Conservation (phyloP, 2,888 invertebrate genomes). For the Tinea semifulvella region DNA sequence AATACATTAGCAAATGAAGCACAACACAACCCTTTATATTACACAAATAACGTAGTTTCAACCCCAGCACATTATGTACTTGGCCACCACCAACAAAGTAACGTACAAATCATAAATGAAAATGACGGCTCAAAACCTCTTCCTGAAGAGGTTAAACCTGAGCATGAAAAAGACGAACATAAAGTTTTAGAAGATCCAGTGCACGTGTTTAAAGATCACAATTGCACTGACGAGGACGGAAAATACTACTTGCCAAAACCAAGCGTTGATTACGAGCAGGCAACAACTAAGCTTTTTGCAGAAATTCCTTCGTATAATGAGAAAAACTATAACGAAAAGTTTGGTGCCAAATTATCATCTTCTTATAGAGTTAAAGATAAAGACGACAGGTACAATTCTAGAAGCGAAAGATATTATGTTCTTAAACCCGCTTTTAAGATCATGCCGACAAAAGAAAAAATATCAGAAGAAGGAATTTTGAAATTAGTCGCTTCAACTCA, state of each 20-base stretch:
- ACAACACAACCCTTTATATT: constrained; percentile 4
- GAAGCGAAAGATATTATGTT: constrained; percentile 39
- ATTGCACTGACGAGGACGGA: constrained; percentile 34
- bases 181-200: constrained; percentile 25
- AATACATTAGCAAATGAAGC: constrained; percentile 1
- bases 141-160: constrained; percentile 30
- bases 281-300: constrained; percentile 26
- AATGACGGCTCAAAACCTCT: constrained; percentile 28
- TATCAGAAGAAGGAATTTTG: constrained; percentile 38
- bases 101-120: neutral
- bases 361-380: constrained; percentile 24
- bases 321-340: constrained; percentile 29
- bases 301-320: constrained; percentile 30
- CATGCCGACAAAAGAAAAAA: constrained; percentile 22
- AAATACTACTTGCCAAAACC: constrained; percentile 20
- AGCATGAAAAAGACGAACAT: constrained; percentile 27
- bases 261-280: constrained; percentile 7
- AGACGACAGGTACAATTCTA: constrained; percentile 24
- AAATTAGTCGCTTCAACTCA: constrained; percentile 66
- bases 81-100: constrained; percentile 8
- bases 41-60: neutral
- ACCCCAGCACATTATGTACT: constrained; percentile 9
- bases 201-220: constrained; percentile 50
- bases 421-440: constrained; percentile 31
- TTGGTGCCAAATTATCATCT: constrained; percentile 34